A percentile compares a stretch with the other conserved stretches of the same genome.
Conservation (phyloP, 2,113 vertebrate species). For the Sceloporus undulatus region DNA sequence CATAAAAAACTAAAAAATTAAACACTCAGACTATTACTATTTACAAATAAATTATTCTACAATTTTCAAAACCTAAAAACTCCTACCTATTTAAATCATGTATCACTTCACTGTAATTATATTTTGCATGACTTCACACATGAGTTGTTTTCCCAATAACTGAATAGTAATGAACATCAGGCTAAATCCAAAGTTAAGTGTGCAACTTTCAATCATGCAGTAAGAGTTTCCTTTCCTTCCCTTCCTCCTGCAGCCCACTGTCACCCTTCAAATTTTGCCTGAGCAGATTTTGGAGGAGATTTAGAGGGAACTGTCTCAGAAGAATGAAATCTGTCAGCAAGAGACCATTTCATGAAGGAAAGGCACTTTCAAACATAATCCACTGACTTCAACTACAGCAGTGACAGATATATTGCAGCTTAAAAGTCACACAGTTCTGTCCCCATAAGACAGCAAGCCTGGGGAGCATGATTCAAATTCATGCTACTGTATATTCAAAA, state of each 20-base stretch:
- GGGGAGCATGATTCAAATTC: neutral
- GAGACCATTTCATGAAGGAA: fast-evolving
- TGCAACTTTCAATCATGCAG: no score
- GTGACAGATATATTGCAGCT: neutral
- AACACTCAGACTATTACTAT: neutral
- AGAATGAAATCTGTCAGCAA: no score
- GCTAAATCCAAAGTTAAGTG: no score
- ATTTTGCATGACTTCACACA: neutral
- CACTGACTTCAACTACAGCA: neutral
- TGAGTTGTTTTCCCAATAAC: slow-evolving; percentile 4
- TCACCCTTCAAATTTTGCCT: no score
- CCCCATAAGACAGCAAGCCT: neutral
- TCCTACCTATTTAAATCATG: neutral
- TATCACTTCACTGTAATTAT: neutral
- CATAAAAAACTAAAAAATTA: neutral
- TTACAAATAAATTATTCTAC: neutral
- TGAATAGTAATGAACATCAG: no score
- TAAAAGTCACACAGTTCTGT: neutral
- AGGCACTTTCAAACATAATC: neutral
- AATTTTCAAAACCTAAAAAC: slow-evolving; percentile 3
- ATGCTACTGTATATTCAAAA: neutral
- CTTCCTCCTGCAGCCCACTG: no score
- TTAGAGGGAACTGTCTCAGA: no score
- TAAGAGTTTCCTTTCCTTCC: no score
- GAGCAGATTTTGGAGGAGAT: no score